These are phyloP conservation scores for Athetis lepigone DNA, from an alignment of 2,888 invertebrate species.

Conservation along the genomic window DNA sequence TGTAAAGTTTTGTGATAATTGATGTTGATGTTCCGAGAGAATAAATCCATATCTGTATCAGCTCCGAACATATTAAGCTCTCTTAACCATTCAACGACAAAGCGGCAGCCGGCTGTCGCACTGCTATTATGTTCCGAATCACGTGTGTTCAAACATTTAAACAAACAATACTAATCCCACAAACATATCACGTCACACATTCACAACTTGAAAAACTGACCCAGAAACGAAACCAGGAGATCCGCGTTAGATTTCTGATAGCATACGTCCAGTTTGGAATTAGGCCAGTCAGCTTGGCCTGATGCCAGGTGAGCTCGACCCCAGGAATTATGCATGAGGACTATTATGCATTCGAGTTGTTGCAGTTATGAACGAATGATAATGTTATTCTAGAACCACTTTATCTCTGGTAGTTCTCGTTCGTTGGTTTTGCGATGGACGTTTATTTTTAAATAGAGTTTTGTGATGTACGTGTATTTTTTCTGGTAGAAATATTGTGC, in stretches of 20 bases:
- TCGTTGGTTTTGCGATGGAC: constrained; percentile 7
- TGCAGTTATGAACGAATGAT: constrained; percentile 61
- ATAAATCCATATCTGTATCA: too few species aligned
- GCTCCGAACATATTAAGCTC: too few species aligned
- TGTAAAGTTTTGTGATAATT: too few species aligned
- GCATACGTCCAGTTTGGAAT: constrained; percentile 50
- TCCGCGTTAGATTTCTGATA: constrained; percentile 33
- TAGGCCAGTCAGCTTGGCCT: constrained; percentile 58
- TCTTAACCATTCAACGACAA: too few species aligned
- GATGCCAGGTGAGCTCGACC: constrained; percentile 61
- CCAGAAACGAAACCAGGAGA: constrained; percentile 17
- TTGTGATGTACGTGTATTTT: background rate
- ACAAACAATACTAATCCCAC: too few species aligned
- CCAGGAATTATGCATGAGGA: constrained; percentile 66
- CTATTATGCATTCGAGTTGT: constrained; percentile 59
- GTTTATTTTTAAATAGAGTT: constrained; percentile 1
- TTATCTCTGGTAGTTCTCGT: constrained; percentile 31
- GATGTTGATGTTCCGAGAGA: too few species aligned
- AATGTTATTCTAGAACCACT: constrained; percentile 54
- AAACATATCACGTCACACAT: too few species aligned
- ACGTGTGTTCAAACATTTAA: too few species aligned
- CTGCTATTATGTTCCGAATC: too few species aligned
- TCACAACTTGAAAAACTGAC: background rate
- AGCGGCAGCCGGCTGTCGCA: too few species aligned
- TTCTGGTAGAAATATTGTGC: background rate